These are phyloP conservation scores for Lithobates sylvaticus DNA, from an alignment of 2,797 vertebrate species.

Conservation along the genomic window DNA sequence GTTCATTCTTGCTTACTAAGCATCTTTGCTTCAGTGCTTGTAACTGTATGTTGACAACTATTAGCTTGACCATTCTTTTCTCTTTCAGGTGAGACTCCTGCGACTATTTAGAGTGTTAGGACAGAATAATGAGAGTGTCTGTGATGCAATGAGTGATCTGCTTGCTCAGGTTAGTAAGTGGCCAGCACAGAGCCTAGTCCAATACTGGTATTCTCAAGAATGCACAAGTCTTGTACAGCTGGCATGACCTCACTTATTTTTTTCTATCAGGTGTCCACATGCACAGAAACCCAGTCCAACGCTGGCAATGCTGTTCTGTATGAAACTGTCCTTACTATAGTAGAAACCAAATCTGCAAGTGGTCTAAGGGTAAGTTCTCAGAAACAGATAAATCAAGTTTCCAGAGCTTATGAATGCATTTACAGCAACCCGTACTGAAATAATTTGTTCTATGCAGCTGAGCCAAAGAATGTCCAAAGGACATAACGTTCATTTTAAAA, in stretches of 20 bases:
- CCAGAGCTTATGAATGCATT: not conserved
- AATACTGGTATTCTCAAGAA: not conserved
- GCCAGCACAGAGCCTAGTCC: not conserved
- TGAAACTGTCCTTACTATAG: slow-evolving; percentile 89
- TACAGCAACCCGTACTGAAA: not conserved
- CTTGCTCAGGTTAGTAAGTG: slow-evolving; percentile 84
- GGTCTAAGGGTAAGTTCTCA: slow-evolving; percentile 84
- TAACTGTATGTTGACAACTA: not conserved
- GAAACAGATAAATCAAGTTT: not conserved
- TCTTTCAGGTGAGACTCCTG: slow-evolving; percentile 84
- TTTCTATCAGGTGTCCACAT: slow-evolving; percentile 85
- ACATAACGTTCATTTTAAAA: no score
- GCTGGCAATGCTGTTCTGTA: slow-evolving; percentile 89
- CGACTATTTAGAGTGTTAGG: slow-evolving; percentile 87
- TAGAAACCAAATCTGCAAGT: slow-evolving; percentile 88
- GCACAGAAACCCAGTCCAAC: slow-evolving; percentile 90
- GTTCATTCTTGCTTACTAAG: not conserved
- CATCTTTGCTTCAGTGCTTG: not conserved
- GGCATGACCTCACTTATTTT: not conserved
- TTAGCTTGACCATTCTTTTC: not conserved
- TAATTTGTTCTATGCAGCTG: no score
- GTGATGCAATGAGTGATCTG: slow-evolving; percentile 89
- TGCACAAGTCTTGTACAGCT: not conserved
- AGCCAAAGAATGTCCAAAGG: no score
- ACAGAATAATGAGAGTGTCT: slow-evolving; percentile 81